Base-by-base conservation (phyloP, 2,113 vertebrate species). In the Laticauda colubrina region DNA sequence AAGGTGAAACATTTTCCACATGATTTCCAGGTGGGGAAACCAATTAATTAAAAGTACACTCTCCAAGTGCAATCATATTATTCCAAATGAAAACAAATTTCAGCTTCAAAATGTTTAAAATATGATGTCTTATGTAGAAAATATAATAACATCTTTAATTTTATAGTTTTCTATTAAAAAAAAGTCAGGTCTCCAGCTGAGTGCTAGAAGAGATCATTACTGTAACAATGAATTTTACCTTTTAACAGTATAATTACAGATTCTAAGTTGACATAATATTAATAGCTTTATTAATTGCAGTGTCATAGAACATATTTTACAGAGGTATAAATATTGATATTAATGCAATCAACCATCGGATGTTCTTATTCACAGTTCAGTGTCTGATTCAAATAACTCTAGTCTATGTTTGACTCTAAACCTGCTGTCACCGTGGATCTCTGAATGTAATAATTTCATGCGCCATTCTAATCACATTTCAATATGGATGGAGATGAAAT, bases 241-340 rank as follows among this genome's bases (percentile, higher is more conserved):
- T 94, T 95, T 15, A 91, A 81, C 39, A 95, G 91, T 94, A 92
- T 92, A 96, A 95, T 93, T 95, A 12, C 18, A 94, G 57, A 56
- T 90, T 39, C 64, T 95, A 95, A 92, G 88, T 93, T 85, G 93
- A 90, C 87, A 81, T 89, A 96, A 64, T 87, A 94, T 93, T 95
- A 96, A 96, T 90, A 96, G 39, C 90, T 24, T 95, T 96, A 95
- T 95, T 94, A 97, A 96, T 95, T 96, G 95, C 7, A 94, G 56
- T 93, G 64, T 14, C 87, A 94, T 95, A 96, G 75, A 96, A 96
- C 48, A 90, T 95, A 94, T 90, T 95, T 96, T 94, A 97, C 86
- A 75, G 69, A 12, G 91, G 90, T 86, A 93, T 96, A 95, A 94
- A 96, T 95, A 95, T 93, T 96, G 69, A 95, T 94, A 96, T 92